Percentiles rank a stretch among this genome's conserved stretches.
Conservation (phyloP, 1,140 invertebrate genomes). For the Hermatobates lingyangjiaoensis region DNA sequence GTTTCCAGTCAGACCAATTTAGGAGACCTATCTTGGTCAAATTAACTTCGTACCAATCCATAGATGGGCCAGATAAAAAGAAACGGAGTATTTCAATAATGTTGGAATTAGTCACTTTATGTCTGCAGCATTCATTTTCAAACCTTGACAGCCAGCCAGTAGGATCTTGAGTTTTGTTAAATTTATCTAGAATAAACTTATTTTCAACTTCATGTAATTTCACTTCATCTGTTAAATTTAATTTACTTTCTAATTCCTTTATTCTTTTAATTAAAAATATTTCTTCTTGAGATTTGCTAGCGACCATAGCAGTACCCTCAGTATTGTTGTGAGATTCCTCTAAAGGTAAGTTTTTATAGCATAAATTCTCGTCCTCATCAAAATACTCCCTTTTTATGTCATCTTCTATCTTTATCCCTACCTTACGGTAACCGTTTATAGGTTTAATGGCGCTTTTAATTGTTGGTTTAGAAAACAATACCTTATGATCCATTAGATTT, state of each 20-base stretch:
- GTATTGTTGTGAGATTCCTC: not conserved
- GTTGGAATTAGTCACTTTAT: not conserved
- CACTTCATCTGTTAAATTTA: not conserved
- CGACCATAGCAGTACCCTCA: not conserved
- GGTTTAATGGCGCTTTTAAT: constrained; percentile 2
- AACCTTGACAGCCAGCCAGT: not conserved
- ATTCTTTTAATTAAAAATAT: constrained; percentile 1
- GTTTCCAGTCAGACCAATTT: not conserved
- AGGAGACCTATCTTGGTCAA: not conserved
- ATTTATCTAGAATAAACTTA: not conserved
- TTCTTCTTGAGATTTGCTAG: not conserved
- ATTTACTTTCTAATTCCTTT: not conserved
- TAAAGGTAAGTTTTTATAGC: not conserved
- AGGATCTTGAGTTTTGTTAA: constrained; percentile 1
- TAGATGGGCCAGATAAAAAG: not conserved
- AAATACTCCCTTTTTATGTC: constrained; percentile 1
- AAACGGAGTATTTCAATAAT: not conserved
- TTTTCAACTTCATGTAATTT: not conserved
- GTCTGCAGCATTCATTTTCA: not conserved
- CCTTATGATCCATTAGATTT: not conserved
- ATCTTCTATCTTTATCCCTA: constrained; percentile 1
- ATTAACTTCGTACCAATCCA: not conserved
- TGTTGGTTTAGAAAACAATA: not conserved
- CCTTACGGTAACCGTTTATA: not conserved
- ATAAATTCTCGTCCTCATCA: not conserved